Evolutionary conservation across 2,113 vertebrate species (phyloP).

Genomic region (Brachyhypopomus gauderio): DNA sequence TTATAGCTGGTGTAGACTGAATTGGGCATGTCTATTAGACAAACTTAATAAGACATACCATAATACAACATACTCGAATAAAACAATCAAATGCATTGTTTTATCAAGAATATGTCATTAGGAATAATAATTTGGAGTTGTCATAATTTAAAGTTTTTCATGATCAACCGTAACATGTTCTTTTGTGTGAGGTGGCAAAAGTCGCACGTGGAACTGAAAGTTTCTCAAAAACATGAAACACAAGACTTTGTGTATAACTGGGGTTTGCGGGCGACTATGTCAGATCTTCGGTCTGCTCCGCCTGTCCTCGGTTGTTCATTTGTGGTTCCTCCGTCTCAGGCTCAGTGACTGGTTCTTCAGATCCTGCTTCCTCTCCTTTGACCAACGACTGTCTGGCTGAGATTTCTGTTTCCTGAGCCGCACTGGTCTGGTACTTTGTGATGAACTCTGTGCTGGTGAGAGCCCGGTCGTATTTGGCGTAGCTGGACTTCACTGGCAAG

Average conservation of each 20-base stretch:
- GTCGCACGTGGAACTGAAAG: not conserved
- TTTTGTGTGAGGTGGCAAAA: not conserved
- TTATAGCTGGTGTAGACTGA: not conserved
- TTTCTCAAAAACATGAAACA: not conserved
- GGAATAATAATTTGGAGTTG: not conserved
- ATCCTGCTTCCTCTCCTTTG: conserved; percentile 24
- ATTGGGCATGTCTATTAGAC: no score
- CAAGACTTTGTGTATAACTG: not conserved
- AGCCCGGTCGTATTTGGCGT: conserved; percentile 67
- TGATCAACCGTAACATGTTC: not conserved
- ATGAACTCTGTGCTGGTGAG: conserved; percentile 76
- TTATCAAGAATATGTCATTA: not conserved
- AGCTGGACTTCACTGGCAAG: conserved; percentile 50
- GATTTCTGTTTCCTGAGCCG: conserved; percentile 41
- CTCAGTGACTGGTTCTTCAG: conserved; percentile 2
- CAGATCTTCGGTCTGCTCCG: not conserved
- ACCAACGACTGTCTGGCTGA: conserved; percentile 23
- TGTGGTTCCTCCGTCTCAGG: not conserved
- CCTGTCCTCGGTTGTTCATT: not conserved
- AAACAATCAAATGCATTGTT: not conserved
- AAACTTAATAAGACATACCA: no score
- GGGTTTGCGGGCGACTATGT: not conserved
- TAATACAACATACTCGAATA: not conserved
- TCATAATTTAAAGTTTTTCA: no score
- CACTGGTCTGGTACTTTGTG: conserved; percentile 63